phyloP scores from a whole-genome alignment of 2,797 vertebrate genomes.

The Cygnus olor region DNA sequence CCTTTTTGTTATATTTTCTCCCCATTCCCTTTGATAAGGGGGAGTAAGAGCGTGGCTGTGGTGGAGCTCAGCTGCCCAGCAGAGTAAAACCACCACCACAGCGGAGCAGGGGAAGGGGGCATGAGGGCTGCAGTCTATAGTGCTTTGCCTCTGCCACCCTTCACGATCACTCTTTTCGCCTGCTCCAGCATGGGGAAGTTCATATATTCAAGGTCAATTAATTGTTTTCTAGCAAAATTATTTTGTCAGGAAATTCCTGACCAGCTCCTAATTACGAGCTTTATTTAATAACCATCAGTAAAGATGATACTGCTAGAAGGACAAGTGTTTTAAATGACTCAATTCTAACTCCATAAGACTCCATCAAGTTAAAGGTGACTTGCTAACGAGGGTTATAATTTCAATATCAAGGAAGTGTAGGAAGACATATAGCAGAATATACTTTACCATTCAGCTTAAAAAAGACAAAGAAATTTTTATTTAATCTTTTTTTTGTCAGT shows the following conservation, averaged over 20 bases:
- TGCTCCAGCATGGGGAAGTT: background rate
- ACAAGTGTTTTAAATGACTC: background rate
- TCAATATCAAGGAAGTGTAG: background rate
- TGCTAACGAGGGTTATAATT: background rate
- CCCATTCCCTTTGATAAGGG: too few relatives aligned
- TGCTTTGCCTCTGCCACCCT: too few relatives aligned
- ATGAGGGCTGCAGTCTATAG: too few relatives aligned
- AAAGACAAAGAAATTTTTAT: background rate
- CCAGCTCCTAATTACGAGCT: background rate
- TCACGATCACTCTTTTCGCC: too few relatives aligned
- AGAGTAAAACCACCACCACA: too few relatives aligned
- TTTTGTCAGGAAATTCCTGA: background rate
- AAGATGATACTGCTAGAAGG: background rate
- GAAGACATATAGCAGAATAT: background rate
- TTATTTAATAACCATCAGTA: constrained; percentile 1
- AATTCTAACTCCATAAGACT: background rate
- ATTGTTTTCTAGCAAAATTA: background rate
- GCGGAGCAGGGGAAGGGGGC: too few relatives aligned
- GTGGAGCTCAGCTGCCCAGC: too few relatives aligned
- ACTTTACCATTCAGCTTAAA: background rate
- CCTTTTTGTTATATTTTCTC: too few relatives aligned
- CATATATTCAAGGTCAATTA: background rate
- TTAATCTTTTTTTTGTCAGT: background rate
- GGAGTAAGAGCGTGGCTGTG: too few relatives aligned
- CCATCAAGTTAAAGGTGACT: background rate